Percentiles rank a stretch among this genome's conserved stretches.
Evolutionary conservation across 2,797 vertebrate species (phyloP).

Genomic region (Saxicola maurus): DNA sequence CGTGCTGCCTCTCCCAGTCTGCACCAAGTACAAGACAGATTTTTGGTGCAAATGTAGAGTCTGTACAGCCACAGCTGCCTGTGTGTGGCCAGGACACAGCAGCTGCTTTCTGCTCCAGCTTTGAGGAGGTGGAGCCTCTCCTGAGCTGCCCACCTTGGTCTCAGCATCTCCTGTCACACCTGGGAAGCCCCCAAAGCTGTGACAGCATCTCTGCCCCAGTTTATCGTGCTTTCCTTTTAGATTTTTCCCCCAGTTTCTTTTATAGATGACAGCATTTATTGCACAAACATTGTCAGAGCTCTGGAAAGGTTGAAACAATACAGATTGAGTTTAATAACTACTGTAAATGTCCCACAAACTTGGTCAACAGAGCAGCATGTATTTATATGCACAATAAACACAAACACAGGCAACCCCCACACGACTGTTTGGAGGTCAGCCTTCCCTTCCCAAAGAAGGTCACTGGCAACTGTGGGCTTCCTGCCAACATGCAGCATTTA

Average conservation of each 20-base stretch:
- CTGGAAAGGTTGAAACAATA: conserved; percentile 59
- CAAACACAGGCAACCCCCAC: conserved; percentile 13
- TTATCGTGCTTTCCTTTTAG: neutral
- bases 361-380: conserved; percentile 25
- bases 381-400: conserved; percentile 51
- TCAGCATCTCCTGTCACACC: neutral
- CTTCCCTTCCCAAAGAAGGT: conserved; percentile 46
- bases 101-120: neutral
- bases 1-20: neutral
- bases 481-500: conserved; percentile 46
- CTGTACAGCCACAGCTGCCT: neutral
- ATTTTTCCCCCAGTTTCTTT: neutral
- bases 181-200: neutral
- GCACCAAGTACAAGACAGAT: neutral
- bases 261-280: neutral
- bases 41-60: neutral
- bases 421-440: neutral
- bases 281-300: conserved; percentile 28
- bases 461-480: conserved; percentile 26
- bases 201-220: neutral
- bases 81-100: neutral
- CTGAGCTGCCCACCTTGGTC: accelerated
- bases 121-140: neutral
- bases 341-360: conserved; percentile 54
- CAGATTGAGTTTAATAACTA: conserved; percentile 55